Percentiles rank a stretch among this genome's conserved stretches.
Evolutionary conservation across 2,888 invertebrate genomes (phyloP).

Genomic region (Brachylomia viminalis): DNA sequence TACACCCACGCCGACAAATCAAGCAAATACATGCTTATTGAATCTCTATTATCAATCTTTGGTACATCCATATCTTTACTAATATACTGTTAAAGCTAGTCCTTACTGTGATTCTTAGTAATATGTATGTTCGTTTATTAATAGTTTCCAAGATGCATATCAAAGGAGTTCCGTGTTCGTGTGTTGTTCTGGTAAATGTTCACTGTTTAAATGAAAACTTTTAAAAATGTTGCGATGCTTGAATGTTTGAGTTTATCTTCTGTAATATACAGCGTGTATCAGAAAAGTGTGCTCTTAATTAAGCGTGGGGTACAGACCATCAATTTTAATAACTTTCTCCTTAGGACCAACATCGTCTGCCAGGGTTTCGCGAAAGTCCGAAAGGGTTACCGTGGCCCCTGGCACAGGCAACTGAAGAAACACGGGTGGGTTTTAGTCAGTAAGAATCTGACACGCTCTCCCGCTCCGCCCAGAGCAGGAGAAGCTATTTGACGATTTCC

Average conservation of each 20-base stretch:
- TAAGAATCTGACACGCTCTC: too few relatives aligned
- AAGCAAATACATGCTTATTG: not conserved
- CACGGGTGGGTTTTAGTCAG: too few relatives aligned
- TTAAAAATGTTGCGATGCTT: slow-evolving; percentile 43
- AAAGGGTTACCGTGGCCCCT: too few relatives aligned
- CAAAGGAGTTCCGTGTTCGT: slow-evolving; percentile 73
- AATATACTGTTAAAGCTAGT: slow-evolving; percentile 79
- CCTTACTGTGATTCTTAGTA: slow-evolving; percentile 85
- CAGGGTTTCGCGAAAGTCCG: too few relatives aligned
- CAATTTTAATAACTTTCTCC: not conserved
- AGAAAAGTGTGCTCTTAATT: not conserved
- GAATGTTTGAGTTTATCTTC: slow-evolving; percentile 38
- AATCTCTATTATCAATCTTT: slow-evolving; percentile 15
- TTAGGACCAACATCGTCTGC: not conserved
- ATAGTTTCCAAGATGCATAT: slow-evolving; percentile 79
- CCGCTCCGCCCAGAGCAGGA: too few relatives aligned
- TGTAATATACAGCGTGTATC: not conserved
- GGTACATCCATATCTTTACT: slow-evolving; percentile 60
- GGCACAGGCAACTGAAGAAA: too few relatives aligned
- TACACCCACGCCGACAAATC: too few relatives aligned
- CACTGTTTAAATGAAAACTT: slow-evolving; percentile 40
- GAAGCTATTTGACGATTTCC: too few relatives aligned
- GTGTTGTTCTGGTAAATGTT: slow-evolving; percentile 57
- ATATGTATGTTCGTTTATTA: slow-evolving; percentile 63
- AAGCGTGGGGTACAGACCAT: not conserved